Evolutionary conservation across 2,113 vertebrate species (phyloP), one percentile per base, ranked within the genome.

Genomic region (Gallinago paraguaiae): DNA sequence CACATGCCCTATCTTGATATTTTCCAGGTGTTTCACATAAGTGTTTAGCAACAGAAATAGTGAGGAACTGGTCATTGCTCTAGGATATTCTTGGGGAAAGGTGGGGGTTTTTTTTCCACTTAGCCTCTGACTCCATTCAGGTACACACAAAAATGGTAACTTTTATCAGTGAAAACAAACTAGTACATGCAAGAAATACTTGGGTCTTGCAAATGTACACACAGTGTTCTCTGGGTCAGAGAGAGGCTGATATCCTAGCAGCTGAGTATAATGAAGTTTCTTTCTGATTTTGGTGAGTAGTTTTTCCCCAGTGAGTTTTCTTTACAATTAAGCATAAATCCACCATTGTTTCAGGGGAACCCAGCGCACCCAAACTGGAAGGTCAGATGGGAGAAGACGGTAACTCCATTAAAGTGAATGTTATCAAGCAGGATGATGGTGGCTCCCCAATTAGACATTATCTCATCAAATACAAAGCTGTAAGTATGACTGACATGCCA

Each of bases 391-490:
- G 98, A 90, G 98, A 98, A 51, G 99, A 99, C 37, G 99, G 99
- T 19, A 99, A 99, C 97, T 98, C 98, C 56, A 97, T 99, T 50
- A 99, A 98, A 93, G 98, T 99, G 88, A 98, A 98, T 50, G 92
- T 98, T 23, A 98, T 98, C 97, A 99, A 99, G 97, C 99, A 99
- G 97, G 99, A 99, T 10, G 99, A 99, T 6, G 99, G 99, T 2
- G 99, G 99, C 72, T 99, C 99, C 23, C 99, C 99, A 12, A 99
- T 99, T 92, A 97, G 98, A 61, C 99, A 99, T 93, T 99, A 99
- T 95, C 98, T 99, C 82, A 97, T 99, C 97, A 98, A 98, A 82
- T 99, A 99, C 96, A 98, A 98, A 97, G 98, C 99, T 92, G 99
- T 99, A 90, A 99, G 99, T 99, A 92, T 6, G 79, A 6, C 68